phyloP scores from a whole-genome alignment of 2,797 vertebrate species.

The Trichosurus vulpecula region DNA sequence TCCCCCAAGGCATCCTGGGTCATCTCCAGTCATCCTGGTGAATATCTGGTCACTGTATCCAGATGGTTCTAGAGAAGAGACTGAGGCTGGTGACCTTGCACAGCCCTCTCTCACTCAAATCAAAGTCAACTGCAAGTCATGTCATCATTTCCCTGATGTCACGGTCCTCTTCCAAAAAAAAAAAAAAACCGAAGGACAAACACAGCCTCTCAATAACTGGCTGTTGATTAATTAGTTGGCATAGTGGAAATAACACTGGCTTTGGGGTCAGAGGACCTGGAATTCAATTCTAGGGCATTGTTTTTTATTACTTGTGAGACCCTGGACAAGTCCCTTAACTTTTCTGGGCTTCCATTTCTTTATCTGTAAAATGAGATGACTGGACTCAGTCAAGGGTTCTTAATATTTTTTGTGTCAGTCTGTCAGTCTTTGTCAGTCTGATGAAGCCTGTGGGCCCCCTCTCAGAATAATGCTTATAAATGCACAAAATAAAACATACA shows the following conservation, averaged over 20 bases:
- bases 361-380: neutral
- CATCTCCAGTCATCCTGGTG: no score
- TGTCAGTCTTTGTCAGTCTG: neutral
- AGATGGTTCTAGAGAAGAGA: no score
- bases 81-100: no score
- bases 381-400: neutral
- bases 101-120: no score
- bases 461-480: neutral
- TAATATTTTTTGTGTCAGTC: neutral
- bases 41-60: no score
- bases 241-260: neutral
- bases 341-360: neutral
- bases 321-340: neutral
- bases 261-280: neutral
- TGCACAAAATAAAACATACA: neutral
- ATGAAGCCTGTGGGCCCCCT: neutral
- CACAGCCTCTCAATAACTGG: neutral
- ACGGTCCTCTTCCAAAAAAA: no score
- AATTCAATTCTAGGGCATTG: neutral
- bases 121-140: no score
- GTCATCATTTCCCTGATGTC: no score
- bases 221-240: neutral
- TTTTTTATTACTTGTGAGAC: neutral
- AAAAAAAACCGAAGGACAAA: no score
- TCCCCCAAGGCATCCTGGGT: no score